Evolutionary conservation across 2,113 vertebrate genomes (phyloP).

Genomic region (Onychorhynchus coronatus): DNA sequence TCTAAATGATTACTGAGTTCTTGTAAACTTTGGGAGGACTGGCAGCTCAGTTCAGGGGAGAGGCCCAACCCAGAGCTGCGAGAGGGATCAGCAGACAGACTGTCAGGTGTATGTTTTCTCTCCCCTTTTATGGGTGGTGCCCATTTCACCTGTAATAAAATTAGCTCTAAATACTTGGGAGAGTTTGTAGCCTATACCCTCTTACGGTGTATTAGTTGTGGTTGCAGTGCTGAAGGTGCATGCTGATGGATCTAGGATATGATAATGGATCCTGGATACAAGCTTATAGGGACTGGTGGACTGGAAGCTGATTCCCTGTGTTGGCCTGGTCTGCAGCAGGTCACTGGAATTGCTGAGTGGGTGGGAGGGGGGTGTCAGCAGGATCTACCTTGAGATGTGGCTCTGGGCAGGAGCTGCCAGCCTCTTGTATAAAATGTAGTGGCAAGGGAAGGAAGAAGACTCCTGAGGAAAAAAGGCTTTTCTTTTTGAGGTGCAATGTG

Average conservation of each 20-base stretch:
- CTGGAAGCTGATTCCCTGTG: background rate
- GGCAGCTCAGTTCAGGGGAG: background rate
- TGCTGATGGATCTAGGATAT: background rate
- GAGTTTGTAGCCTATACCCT: background rate
- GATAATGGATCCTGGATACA: background rate
- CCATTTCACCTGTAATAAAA: background rate
- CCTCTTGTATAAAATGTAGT: background rate
- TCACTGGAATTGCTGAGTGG: accelerated
- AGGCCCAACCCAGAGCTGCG: accelerated
- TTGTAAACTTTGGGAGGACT: background rate
- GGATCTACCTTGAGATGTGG: background rate
- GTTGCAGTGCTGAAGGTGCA: background rate
- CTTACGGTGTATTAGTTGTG: background rate
- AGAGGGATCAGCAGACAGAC: too few relatives aligned
- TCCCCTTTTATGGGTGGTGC: background rate
- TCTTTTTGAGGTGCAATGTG: background rate
- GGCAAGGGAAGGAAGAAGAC: background rate
- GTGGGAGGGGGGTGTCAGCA: background rate
- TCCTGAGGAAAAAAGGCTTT: background rate
- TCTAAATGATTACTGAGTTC: background rate
- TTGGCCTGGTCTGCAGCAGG: background rate
- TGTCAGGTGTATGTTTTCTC: background rate
- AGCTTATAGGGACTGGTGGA: accelerated
- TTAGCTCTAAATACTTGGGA: background rate
- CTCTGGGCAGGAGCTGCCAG: background rate